Evolutionary conservation across 2,113 vertebrate species (phyloP).

Genomic region (Spea multiplicata): DNA sequence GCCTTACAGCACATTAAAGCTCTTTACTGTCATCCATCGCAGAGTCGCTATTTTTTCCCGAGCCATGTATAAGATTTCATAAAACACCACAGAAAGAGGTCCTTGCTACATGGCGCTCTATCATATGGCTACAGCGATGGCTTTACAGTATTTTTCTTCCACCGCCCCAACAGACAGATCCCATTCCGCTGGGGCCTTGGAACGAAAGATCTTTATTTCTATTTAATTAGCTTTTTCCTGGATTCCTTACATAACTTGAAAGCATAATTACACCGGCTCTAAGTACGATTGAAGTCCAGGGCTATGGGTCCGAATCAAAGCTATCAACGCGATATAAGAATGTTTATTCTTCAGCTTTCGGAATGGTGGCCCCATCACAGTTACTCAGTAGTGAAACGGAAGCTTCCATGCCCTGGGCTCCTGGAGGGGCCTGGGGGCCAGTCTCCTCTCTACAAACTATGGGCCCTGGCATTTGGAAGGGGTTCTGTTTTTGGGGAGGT

Average conservation of each 20-base stretch:
- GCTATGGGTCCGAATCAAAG: background rate
- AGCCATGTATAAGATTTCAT: background rate
- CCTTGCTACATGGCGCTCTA: no score
- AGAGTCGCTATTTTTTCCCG: background rate
- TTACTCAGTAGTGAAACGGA: no score
- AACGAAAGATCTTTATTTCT: background rate
- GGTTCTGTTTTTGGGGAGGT: no score
- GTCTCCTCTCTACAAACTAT: no score
- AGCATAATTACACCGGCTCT: background rate
- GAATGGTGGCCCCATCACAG: no score
- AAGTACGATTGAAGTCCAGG: no score
- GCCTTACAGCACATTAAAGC: background rate
- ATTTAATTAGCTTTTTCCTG: background rate
- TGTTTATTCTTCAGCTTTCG: no score
- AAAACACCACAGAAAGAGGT: background rate
- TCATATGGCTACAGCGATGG: no score
- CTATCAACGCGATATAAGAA: background rate
- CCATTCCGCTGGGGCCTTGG: background rate
- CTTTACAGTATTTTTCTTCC: background rate
- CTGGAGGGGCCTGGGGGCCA: no score
- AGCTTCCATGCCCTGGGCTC: no score
- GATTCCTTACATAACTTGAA: background rate
- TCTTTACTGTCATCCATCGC: background rate
- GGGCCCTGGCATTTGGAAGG: no score
- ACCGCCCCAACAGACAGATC: background rate